Conservation (phyloP, 2,113 vertebrate genomes). For the Peucedramus taeniatus region DNA sequence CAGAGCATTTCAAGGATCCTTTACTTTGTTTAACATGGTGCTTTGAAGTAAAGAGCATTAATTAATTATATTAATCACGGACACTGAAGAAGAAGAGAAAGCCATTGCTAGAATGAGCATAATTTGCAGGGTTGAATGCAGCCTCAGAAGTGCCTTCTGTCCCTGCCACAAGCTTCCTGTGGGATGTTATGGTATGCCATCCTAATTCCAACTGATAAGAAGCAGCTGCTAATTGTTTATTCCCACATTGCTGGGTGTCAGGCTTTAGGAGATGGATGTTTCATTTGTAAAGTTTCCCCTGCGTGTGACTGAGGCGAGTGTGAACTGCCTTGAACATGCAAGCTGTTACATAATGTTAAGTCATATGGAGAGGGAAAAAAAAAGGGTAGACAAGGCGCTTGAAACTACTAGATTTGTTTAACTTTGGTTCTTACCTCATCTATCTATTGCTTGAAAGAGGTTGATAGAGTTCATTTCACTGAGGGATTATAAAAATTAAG, state of each 20-base stretch:
- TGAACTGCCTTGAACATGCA: neutral
- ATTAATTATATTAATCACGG: neutral
- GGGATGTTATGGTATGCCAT: neutral
- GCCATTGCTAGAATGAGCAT: neutral
- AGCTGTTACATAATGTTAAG: neutral
- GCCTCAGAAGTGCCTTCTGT: neutral
- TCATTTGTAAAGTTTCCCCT: neutral
- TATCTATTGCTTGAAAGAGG: neutral
- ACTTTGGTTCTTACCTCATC: neutral
- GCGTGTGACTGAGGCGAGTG: neutral
- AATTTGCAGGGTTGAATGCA: neutral
- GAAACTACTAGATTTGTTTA: neutral
- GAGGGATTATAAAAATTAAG: neutral
- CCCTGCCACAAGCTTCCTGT: neutral
- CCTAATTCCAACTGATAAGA: neutral
- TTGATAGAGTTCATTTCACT: neutral
- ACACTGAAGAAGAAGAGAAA: neutral
- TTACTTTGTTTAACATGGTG: neutral
- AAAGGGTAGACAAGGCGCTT: neutral
- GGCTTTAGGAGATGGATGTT: neutral
- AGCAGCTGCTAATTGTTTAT: slow-evolving; percentile 39
- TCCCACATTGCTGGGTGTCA: neutral
- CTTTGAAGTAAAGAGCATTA: neutral
- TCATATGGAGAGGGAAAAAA: neutral
- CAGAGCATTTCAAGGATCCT: neutral